Evolutionary conservation across 2,797 vertebrate species (phyloP).

Genomic region (Melanitta fusca): DNA sequence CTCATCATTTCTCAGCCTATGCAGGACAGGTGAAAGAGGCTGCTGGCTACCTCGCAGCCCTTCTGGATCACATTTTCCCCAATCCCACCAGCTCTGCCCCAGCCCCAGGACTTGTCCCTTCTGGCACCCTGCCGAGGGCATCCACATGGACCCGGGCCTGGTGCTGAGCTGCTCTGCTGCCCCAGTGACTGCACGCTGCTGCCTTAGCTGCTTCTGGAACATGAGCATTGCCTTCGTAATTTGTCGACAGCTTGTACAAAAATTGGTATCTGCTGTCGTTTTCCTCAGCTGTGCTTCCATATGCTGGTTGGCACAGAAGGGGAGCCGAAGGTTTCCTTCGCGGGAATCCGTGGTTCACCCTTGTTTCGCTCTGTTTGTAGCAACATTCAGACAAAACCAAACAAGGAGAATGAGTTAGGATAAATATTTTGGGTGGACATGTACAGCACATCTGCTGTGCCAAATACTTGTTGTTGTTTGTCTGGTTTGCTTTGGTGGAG

Average conservation of each 20-base stretch:
- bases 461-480: constrained; percentile 23
- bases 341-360: accelerated
- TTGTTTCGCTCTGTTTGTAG: background rate
- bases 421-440: constrained; percentile 66
- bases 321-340: background rate
- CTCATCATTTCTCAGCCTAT: background rate
- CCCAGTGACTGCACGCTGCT: background rate
- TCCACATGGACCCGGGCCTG: background rate
- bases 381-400: constrained; percentile 23
- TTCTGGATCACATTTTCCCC: background rate
- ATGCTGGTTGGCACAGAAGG: background rate
- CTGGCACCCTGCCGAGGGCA: accelerated
- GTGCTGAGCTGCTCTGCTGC: background rate
- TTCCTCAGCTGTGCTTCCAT: background rate
- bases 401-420: background rate
- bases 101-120: background rate
- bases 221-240: background rate
- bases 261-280: background rate
- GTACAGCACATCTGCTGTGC: constrained; percentile 17
- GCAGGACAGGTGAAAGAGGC: background rate
- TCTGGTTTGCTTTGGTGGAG: background rate
- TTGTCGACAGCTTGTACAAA: background rate
- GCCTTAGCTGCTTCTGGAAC: constrained; percentile 26
- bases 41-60: accelerated
- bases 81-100: too few species aligned